Evolutionary conservation across 2,113 vertebrate species (phyloP), one percentile per base, ranked within the genome.

Genomic region (Phrynocephalus versicolor): DNA sequence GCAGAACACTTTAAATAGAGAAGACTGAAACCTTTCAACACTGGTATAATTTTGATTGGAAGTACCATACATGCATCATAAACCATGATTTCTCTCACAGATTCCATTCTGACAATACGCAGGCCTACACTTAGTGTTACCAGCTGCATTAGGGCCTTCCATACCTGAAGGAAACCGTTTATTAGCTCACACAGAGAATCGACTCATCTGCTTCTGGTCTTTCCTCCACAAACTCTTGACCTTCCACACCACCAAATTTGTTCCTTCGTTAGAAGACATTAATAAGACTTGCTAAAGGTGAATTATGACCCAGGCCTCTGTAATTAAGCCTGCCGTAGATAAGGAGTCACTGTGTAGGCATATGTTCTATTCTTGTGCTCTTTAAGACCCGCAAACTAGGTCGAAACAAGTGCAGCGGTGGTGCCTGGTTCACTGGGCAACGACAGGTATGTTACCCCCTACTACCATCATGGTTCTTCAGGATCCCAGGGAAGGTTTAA

Each of bases 301-400:
- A 33, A 83, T 19, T 72, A 83, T 67, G 51, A 64, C 60, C 8
- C 18, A 57, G 78, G 64, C 73, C 23, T n/a, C 19, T 33, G 60
- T 55, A 55, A 71, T 85, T n/a, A 79, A 78, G 35, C 51, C 71
- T 78, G 0, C n/a, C 67, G 21, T 0, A 85, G 39, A 79, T 6
- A 74, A 21, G 84, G 88, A 72, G 84, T 76, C 13, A 58, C 13
- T 79, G 85, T 5, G 13, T 2, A 65, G 77, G 62, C 81, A 72
- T 81, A 70, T 12, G 81, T 85, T 60, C 87, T 90, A 82, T 70
- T 87, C 30, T 0, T 3, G 69, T 79, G 27, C 77, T n/a, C 33
- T 65, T 71, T 67, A 76, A 88, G 45, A 79, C 58, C 76, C 16
- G 0, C 1, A 71, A 71, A 72, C 81, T 30, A 80, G 77, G 87